Percentiles rank a stretch among this genome's conserved stretches.
These are phyloP conservation scores for Danio choprae DNA, from an alignment of 2,797 vertebrate species.

Conservation along the genomic window DNA sequence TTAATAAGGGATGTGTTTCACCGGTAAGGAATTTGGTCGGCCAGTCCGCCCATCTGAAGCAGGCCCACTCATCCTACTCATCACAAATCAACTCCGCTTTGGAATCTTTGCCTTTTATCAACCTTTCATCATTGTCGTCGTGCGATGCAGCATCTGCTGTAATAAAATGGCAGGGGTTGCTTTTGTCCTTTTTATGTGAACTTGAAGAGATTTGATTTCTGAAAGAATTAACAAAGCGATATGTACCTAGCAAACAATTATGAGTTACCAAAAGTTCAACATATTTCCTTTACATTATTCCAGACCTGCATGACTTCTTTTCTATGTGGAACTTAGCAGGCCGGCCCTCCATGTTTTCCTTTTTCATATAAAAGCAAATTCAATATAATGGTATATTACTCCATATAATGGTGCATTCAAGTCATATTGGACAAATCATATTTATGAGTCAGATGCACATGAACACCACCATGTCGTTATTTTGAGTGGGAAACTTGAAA, in stretches of 20 bases:
- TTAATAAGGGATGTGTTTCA: conserved; percentile 71
- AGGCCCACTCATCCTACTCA: conserved; percentile 64
- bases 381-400: too few species aligned
- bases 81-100: conserved; percentile 57
- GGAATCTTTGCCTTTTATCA: conserved; percentile 49
- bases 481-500: too few species aligned
- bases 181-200: conserved; percentile 17
- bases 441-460: too few species aligned
- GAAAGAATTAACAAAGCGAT: conserved; percentile 18
- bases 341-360: not conserved
- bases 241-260: not conserved
- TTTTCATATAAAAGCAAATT: not conserved
- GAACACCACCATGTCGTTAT: too few species aligned
- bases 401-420: not conserved
- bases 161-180: conserved; percentile 1
- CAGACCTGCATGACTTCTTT: not conserved
- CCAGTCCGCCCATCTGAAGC: conserved; percentile 43
- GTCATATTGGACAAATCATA: too few species aligned
- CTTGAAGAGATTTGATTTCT: conserved; percentile 10
- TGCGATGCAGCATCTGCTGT: conserved; percentile 34
- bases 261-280: not conserved
- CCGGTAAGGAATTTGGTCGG: conserved; percentile 69
- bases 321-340: not conserved
- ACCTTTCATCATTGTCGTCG: conserved; percentile 44
- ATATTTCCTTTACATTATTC: not conserved